These are phyloP conservation scores for Eulimnadia texana DNA, from an alignment of 1,140 invertebrate species.

Conservation along the genomic window DNA sequence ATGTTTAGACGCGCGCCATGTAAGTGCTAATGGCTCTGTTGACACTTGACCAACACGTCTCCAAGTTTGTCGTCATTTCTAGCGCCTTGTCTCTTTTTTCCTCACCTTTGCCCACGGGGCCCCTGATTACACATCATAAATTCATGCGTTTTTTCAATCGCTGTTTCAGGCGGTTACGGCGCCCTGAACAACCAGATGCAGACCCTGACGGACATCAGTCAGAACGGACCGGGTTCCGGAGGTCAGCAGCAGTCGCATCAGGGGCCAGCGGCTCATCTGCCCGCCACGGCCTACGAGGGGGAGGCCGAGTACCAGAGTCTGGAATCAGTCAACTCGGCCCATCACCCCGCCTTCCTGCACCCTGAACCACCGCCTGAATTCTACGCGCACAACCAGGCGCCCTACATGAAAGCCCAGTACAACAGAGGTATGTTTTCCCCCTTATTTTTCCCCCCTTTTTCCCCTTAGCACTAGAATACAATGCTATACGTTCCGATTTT, in stretches of 20 bases:
- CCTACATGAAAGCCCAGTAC: not conserved
- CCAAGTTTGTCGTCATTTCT: not conserved
- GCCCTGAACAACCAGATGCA: conserved; percentile 32
- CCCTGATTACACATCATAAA: too few relatives aligned
- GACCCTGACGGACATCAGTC: not conserved
- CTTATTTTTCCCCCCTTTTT: too few relatives aligned
- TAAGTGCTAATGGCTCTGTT: not conserved
- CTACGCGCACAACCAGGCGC: conserved; percentile 32
- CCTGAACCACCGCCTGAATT: conserved; percentile 33
- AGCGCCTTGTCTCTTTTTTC: not conserved
- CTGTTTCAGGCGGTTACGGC: conserved; percentile 33
- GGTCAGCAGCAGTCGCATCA: too few relatives aligned
- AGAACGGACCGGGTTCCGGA: not conserved
- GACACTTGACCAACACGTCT: not conserved
- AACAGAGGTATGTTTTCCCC: not conserved
- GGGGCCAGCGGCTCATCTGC: conserved; percentile 7
- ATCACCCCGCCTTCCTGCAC: conserved; percentile 31
- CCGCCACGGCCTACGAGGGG: conserved; percentile 35
- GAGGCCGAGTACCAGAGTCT: conserved; percentile 53
- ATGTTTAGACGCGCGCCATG: not conserved
- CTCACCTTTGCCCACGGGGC: too few relatives aligned
- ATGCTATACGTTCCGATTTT: too few relatives aligned
- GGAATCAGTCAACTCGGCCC: conserved; percentile 34
- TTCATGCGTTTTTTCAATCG: not conserved
- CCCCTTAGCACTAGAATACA: too few relatives aligned